phyloP scores from a whole-genome alignment of 2,888 invertebrate species.

The Unio delphinus region DNA sequence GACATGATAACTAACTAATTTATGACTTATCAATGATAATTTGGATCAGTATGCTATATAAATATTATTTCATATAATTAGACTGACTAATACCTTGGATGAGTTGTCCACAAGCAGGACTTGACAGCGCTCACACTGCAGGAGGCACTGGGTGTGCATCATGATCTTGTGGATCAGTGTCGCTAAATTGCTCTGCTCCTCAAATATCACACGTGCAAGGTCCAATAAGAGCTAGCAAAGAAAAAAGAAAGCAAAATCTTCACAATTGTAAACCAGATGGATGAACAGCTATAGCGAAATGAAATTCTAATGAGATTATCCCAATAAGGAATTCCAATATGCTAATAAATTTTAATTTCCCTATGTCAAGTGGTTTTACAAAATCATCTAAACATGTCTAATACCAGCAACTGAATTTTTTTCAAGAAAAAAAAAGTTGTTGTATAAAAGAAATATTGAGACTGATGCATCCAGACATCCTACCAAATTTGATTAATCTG shows the following conservation, averaged over 20 bases:
- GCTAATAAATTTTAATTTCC: not conserved
- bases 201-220: constrained; percentile 69
- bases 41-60: too few species aligned
- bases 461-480: too few species aligned
- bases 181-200: constrained; percentile 68
- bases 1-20: too few species aligned
- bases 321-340: not conserved
- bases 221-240: constrained; percentile 63
- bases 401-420: too few species aligned
- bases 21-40: too few species aligned
- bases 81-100: constrained; percentile 76
- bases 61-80: too few species aligned
- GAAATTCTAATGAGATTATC: not conserved
- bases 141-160: constrained; percentile 78
- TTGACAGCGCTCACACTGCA: constrained; percentile 95
- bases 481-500: too few species aligned
- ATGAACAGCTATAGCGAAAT: not conserved
- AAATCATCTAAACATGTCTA: too few species aligned
- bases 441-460: too few species aligned
- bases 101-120: constrained; percentile 93
- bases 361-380: not conserved
- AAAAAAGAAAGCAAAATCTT: not conserved
- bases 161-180: constrained; percentile 69
- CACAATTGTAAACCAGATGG: too few species aligned
- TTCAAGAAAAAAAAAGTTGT: too few species aligned